Percentiles rank a stretch among this genome's conserved stretches.
Evolutionary conservation across 2,113 vertebrate genomes (phyloP).

Genomic region (Dendrocopos noguchii): DNA sequence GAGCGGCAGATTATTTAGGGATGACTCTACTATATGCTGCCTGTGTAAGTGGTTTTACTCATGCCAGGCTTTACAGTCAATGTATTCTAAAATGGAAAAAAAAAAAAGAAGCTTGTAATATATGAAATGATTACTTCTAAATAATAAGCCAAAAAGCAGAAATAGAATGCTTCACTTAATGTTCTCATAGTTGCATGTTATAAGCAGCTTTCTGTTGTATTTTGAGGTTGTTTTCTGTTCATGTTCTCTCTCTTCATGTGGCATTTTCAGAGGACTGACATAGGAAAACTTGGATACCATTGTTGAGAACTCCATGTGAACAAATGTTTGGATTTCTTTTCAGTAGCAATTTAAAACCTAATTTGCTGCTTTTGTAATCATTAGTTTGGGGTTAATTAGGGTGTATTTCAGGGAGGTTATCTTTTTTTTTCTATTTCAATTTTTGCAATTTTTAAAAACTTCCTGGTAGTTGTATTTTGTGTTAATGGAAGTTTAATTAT

Average conservation of each 20-base stretch:
- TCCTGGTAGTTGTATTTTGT: not conserved
- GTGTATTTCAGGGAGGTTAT: not conserved
- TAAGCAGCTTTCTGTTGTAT: not conserved
- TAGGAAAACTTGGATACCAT: not conserved
- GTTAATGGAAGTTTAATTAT: not conserved
- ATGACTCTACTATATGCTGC: not conserved
- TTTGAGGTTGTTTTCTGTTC: not conserved
- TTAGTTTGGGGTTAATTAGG: not conserved
- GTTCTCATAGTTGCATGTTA: not conserved
- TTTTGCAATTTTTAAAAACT: not conserved
- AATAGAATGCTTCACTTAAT: not conserved
- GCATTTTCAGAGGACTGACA: not conserved
- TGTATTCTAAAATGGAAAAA: not conserved
- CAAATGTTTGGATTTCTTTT: not conserved
- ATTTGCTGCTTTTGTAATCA: not conserved
- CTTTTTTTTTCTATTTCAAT: too few species aligned
- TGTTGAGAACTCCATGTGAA: not conserved
- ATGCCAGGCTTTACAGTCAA: accelerated
- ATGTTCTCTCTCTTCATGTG: not conserved
- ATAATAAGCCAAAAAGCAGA: not conserved
- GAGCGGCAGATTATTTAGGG: not conserved
- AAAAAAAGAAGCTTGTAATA: not conserved
- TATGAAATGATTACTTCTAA: not conserved
- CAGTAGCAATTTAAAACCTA: not conserved
- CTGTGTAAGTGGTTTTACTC: not conserved